A percentile compares a stretch with the other conserved stretches of the same genome.
Conservation (phyloP, 1,140 invertebrate genomes). For the Drosophila kohkoa region DNA sequence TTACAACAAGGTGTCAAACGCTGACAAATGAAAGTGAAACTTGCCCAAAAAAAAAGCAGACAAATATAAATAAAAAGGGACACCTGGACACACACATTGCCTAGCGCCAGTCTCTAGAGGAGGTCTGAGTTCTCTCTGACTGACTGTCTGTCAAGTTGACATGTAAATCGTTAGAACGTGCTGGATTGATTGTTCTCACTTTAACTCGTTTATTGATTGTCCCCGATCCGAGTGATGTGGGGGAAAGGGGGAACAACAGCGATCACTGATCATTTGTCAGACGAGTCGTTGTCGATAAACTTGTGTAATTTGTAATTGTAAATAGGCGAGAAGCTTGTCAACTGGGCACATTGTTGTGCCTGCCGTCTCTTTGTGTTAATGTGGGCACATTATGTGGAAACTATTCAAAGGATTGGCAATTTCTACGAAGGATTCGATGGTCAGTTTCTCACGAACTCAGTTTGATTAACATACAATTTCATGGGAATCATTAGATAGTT, state of each 20-base stretch:
- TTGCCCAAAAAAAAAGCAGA: constrained; percentile 18
- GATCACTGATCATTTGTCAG: constrained; percentile 70
- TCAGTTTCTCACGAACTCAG: constrained; percentile 58
- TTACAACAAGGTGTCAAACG: constrained; percentile 74
- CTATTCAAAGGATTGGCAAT: constrained; percentile 69
- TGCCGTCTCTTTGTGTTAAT: constrained; percentile 62
- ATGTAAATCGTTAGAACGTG: constrained; percentile 81
- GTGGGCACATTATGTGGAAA: constrained; percentile 75
- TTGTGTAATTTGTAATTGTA: constrained; percentile 74
- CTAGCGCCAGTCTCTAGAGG: constrained; percentile 44
- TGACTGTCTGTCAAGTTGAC: constrained; percentile 71
- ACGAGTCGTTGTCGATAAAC: constrained; percentile 29
- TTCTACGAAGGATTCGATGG: constrained; percentile 58
- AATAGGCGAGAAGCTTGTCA: constrained; percentile 49
- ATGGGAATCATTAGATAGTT: constrained; percentile 18
- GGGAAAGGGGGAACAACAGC: neutral
- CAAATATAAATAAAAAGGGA: constrained; percentile 19
- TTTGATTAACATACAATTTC: constrained; percentile 16
- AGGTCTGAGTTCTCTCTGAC: constrained; percentile 9
- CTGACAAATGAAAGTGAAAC: constrained; percentile 82
- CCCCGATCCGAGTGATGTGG: neutral
- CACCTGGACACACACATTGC: constrained; percentile 77
- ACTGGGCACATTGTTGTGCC: constrained; percentile 60
- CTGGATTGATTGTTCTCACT: constrained; percentile 79
- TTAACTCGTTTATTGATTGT: constrained; percentile 49